Evolutionary conservation across 2,888 invertebrate genomes (phyloP), one percentile per base, ranked within the genome.

Genomic region (Panorpa germanica): DNA sequence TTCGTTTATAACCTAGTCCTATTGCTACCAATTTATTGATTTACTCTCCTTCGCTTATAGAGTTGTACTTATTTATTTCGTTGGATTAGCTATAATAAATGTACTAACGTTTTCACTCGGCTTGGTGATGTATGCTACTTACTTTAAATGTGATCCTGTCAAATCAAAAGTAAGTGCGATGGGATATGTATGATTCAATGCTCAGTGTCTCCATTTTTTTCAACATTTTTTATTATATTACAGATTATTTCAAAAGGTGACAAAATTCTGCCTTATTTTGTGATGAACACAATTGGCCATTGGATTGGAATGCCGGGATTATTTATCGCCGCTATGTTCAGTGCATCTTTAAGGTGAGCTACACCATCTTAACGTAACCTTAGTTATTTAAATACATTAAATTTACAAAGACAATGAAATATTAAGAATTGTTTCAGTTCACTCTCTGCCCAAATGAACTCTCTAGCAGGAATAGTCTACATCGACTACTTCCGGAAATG

Each of bases 281-380:
- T 67, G 4, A 59, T 65, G 53, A 63, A 68, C 35, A 49, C 55
- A 7, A 45, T 63, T 17, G 55, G 57, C 0, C 43, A 56, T 35
- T 40, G 58, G 6, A 57, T 52, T 3, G 67, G 67, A 4, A 48
- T 70, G 39, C 61, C 66, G 0, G 70, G 70, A 0, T 40, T 70
- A n/a, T 67, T 70, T 39, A 61, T 67, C 1, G 64, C 69, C 3
- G 63, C 65, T 22, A 55, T 70, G 2, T 68, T 69, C 38, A 64
- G 66, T 41, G 70, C 66, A 1, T 63, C 67, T 2, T 46, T 70
- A 19, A 63, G 63, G 48, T 48, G 34, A 23, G 10, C 8, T 11
- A 13, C 9, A 19, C 7, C 6, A 19, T 7, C 5, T 13, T 8
- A 8, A 8, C 14, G 13, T 5, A 13, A 14, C 14, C n/a, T 9